These are phyloP conservation scores for Trilocha varians DNA, from an alignment of 2,888 invertebrate species.

Conservation along the genomic window DNA sequence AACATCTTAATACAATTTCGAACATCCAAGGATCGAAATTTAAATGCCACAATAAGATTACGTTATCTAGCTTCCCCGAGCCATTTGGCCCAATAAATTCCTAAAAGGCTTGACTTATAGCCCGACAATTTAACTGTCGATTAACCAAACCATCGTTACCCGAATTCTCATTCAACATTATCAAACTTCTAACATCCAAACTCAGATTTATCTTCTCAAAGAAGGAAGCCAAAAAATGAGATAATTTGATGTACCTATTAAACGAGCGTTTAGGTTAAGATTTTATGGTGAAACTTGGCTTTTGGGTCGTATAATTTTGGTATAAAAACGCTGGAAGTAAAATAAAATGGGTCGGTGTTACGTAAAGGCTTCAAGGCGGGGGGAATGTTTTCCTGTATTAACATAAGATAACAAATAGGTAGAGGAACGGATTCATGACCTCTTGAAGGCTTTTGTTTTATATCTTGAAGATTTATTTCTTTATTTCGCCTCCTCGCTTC, in stretches of 20 bases:
- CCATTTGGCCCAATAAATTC: conserved; percentile 4
- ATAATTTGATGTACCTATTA: conserved; percentile 45
- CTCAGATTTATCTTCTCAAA: conserved; percentile 1
- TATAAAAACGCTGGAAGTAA: conserved; percentile 24
- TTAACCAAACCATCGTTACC: conserved; percentile 5
- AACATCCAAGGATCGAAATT: not conserved
- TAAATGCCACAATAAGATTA: conserved; percentile 1
- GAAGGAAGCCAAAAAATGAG: conserved; percentile 27
- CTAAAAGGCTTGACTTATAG: conserved; percentile 6
- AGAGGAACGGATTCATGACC: conserved; percentile 6
- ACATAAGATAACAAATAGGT: conserved; percentile 10
- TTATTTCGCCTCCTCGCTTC: not conserved
- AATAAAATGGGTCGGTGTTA: conserved; percentile 1
- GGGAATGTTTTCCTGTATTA: conserved; percentile 9
- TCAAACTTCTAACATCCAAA: not conserved
- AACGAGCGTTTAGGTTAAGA: conserved; percentile 30
- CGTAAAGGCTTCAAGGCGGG: conserved; percentile 7
- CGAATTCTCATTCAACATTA: conserved; percentile 2
- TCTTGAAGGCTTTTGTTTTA: conserved; percentile 8
- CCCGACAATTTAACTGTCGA: conserved; percentile 5
- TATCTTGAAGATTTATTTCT: conserved; percentile 6
- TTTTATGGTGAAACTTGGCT: conserved; percentile 36
- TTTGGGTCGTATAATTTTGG: conserved; percentile 36
- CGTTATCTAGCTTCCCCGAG: conserved; percentile 4
- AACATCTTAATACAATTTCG: not conserved